Percentiles rank a stretch among this genome's conserved stretches.
Evolutionary conservation across 2,113 vertebrate genomes (phyloP).

Genomic region (Campylorhamphus procurvoides): DNA sequence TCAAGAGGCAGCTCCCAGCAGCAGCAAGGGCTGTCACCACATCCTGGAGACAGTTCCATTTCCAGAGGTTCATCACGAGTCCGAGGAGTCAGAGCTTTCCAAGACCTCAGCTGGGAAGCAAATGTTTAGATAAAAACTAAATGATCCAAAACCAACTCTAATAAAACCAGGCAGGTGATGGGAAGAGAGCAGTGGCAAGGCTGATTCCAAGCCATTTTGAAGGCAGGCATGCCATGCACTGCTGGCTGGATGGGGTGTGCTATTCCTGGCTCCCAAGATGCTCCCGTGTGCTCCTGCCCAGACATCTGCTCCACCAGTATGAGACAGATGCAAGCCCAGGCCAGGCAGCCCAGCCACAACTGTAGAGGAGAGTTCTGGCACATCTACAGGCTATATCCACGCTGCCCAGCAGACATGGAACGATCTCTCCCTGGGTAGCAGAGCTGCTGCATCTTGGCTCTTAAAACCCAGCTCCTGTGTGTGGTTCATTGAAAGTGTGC

Average conservation of each 20-base stretch:
- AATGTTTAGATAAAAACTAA: slow-evolving; percentile 33
- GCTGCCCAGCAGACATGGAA: accelerated
- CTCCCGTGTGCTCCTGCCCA: not conserved
- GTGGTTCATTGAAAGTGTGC: not conserved
- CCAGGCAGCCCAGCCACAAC: not conserved
- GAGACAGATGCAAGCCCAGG: accelerated
- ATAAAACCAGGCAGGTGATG: not conserved
- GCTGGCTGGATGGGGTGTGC: not conserved
- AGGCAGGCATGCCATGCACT: accelerated
- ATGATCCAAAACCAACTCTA: not conserved
- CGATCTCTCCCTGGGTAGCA: not conserved
- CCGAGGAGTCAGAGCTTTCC: not conserved
- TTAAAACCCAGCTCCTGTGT: not conserved
- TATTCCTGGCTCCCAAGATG: accelerated
- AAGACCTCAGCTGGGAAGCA: not conserved
- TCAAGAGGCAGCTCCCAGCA: not conserved
- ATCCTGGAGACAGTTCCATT: not conserved
- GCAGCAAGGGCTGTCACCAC: not conserved
- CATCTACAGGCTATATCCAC: accelerated
- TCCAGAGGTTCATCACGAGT: not conserved
- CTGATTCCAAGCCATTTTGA: not conserved
- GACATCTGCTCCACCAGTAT: not conserved
- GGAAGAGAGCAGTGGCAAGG: not conserved
- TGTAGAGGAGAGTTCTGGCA: accelerated
- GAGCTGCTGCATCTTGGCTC: not conserved